Base-by-base conservation (phyloP, 2,888 invertebrate species). In the Notodromas monacha region DNA sequence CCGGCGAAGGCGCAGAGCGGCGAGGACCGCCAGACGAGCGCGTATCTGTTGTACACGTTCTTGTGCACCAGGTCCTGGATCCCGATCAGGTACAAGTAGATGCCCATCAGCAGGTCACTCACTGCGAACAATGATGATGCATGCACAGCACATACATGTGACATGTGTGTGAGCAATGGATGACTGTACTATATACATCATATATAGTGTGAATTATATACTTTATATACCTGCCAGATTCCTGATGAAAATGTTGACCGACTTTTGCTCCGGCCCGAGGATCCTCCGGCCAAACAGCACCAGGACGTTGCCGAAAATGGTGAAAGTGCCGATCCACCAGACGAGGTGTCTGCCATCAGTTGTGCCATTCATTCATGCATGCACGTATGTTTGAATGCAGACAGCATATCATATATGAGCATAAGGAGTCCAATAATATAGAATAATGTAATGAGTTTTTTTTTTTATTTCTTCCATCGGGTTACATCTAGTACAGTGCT, bases 201-300 rank as follows among this genome's bases (percentile, higher is more conserved):
- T n/a, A n/a, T n/a, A n/a, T n/a, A n/a, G n/a, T n/a, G n/a, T n/a
- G n/a, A n/a, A n/a, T n/a, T n/a, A n/a, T n/a, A n/a, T n/a, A n/a
- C n/a, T n/a, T n/a, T n/a, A n/a, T n/a, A n/a, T n/a, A 59, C 60
- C 55, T 28, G 65, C 64, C 21, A 67, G 47, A 43, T 65, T 65
- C 32, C 57, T 53, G 33, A 66, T 60, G 29, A 65, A 57, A 39
- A 64, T 52, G 28, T 61, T 62, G 1, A 64, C 53, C 1, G 58
- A 57, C 29, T 53, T 51, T 42, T 63, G 63, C 40, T 65, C 63
- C 40, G 62, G 61, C 15, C 54, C 54, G 31, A 57, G 54, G 6
- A 57, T 53, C 35, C 40, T 37, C 6, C 47, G 33, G 33, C 61
- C 61, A 50, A 57, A 60, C 10, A 66, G 46, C 1, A 66, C 65